Evolutionary conservation across 2,113 vertebrate genomes (phyloP), one percentile per base, ranked within the genome.

Genomic region (Paramormyrops kingsleyae): DNA sequence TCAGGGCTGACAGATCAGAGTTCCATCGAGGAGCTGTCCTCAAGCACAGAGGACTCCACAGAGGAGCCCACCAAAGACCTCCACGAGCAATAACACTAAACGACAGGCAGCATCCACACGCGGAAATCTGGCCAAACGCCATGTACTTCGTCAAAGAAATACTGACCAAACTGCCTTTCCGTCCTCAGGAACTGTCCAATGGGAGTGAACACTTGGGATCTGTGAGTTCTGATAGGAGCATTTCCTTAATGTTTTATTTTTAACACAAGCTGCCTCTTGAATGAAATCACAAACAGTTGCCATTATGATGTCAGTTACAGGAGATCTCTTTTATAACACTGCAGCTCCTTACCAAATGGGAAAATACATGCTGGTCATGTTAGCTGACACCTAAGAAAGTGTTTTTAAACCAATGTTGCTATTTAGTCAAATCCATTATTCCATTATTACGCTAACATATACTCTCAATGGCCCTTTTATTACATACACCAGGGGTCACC

Each of bases 1-100:
- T 0, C 87, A 97, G 96, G 96, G 35, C 93, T 96, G 93, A 95
- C 94, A 90, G 96, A 97, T 93, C 96, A 96, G 93, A 95, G 94
- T 24, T 96, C 95, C 92, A 95, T 95, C 1, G 96, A 97, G 0
- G 96, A 88, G 56, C 83, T 90, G 0, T 91, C 80, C 19, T 24
- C 80, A 39, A 89, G 52, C 92, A 95, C 95, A 2, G 96, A 97
- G 0, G 96, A 85, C 46, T 74, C 89, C 0, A 91, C 88, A 0
- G 91, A 95, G 35, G 89, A 53, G 0, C 86, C 10, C 5, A 44
- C 31, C 13, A 80, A 62, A 39, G 56, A 70, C 21, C 4, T 12
- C 47, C 24, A 27, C 4, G 17, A 35, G 31, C 62, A 90, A 62
- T 62, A 88, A 85, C 89, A 85, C 88, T 89, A 90, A 74, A 39